phyloP scores from a whole-genome alignment of 2,113 vertebrate genomes.

The Axis porcinus region DNA sequence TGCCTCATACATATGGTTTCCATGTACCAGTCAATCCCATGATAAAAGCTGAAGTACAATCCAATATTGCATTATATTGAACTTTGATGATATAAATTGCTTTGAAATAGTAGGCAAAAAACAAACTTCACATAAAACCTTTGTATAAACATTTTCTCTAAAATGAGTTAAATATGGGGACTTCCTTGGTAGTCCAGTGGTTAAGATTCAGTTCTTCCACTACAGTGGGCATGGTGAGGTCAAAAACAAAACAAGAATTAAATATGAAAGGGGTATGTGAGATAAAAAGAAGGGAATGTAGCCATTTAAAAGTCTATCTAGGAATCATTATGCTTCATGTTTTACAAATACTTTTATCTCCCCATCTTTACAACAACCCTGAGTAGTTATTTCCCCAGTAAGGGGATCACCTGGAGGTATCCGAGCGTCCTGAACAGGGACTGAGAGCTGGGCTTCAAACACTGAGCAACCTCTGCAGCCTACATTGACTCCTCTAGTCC shows the following conservation, averaged over 20 bases:
- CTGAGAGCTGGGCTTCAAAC: not conserved
- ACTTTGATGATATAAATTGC: not conserved
- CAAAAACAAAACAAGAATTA: not conserved
- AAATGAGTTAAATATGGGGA: not conserved
- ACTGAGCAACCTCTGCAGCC: not conserved
- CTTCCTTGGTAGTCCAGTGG: not conserved
- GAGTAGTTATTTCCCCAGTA: not conserved
- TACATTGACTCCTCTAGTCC: not conserved
- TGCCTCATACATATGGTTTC: not conserved
- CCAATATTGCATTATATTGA: not conserved
- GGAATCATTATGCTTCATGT: not conserved
- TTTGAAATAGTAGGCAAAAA: not conserved
- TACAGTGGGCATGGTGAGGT: not conserved
- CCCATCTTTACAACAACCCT: not conserved
- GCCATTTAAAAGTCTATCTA: not conserved
- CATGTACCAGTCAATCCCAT: not conserved
- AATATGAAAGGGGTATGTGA: not conserved
- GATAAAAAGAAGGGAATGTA: not conserved
- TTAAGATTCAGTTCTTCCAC: not conserved
- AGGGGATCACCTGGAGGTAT: not conserved
- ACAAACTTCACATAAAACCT: not conserved
- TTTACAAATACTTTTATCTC: not conserved
- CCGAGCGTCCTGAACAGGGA: not conserved
- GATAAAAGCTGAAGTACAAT: not conserved
- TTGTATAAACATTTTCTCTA: not conserved